Base-by-base conservation (phyloP, 2,888 invertebrate species). In the Ennomos quercinarius region DNA sequence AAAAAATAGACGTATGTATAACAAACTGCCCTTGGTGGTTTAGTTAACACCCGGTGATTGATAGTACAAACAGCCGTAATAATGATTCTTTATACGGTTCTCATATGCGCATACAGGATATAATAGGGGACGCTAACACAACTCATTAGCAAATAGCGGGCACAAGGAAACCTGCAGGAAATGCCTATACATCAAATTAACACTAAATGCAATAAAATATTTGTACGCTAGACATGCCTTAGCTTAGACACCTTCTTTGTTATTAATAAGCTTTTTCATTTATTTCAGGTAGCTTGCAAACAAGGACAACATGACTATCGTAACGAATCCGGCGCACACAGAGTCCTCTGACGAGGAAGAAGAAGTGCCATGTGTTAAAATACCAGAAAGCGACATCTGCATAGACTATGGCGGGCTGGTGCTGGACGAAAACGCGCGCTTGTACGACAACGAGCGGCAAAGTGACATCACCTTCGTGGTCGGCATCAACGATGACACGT, bases 391-490 rank as follows among this genome's bases (percentile, higher is more conserved):
- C 55, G 71, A 70, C 56, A 45, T 63, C 52, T 68, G 68, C 49
- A 64, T 64, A 64, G 70, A 61, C 48, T 61, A 55, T n/a, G 76
- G 73, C 9, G 58, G 55, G 9, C 70, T 80, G 55, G 74, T 67
- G 57, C 65, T 74, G 46, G 86, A 84, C 51, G 86, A 86, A 53
- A 80, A 83, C 61, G 73, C 75, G 10, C 78, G 87, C 3, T 84
- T 93, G 38, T 93, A 93, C 71, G 93, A 93, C 68, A 86, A 90
- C 65, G 94, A 94, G 80, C 88, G 84, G 56, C 93, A 93, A 64
- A 93, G 94, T 67, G 95, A 95, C 80, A 93, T 95, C 62, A 91
- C 92, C 40, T 94, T 95, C 76, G 91, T 95, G 73, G 95, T 94
- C 38, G 95, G 95, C 12, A 88, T 93, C 67, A 94, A 93, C 55